A percentile compares a stretch with the other conserved stretches of the same genome.
Evolutionary conservation across 64 coral and sea anemone species (phyloP).

Genomic region (Montipora capricornis): DNA sequence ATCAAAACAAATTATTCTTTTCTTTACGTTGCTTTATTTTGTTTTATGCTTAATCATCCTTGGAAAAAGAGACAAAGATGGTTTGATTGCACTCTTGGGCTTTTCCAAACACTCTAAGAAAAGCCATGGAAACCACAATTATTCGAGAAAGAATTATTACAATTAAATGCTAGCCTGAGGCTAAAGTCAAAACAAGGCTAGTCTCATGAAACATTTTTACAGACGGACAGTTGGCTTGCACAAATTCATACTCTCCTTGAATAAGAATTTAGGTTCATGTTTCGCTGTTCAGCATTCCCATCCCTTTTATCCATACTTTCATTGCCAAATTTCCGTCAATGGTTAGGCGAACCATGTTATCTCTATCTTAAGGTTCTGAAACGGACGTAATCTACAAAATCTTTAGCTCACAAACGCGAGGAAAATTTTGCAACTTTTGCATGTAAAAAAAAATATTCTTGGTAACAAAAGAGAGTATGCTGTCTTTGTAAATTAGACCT

Average conservation of each 20-base stretch:
- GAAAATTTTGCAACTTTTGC: background rate
- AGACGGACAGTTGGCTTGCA: background rate
- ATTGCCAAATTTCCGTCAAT: conserved; percentile 16
- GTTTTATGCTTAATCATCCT: background rate
- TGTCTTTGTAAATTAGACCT: background rate
- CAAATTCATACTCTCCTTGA: background rate
- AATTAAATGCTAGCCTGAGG: conserved; percentile 15
- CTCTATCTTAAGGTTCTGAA: conserved; percentile 13
- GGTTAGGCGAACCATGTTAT: background rate
- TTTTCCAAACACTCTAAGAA: conserved; percentile 32
- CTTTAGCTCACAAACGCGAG: background rate
- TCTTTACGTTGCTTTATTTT: conserved; percentile 10
- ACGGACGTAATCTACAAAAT: conserved; percentile 17
- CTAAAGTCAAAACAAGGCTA: background rate
- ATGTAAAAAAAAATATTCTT: background rate
- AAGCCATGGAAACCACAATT: conserved; percentile 53
- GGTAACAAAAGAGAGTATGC: background rate
- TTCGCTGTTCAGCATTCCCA: background rate
- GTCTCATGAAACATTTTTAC: background rate
- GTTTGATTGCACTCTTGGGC: conserved; percentile 37
- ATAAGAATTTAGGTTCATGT: background rate
- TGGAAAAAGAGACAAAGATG: conserved; percentile 27
- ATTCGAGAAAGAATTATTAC: conserved; percentile 35
- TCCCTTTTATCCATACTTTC: background rate
- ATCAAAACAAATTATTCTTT: conserved; percentile 27